Percentiles rank a stretch among this genome's conserved stretches.
These are phyloP conservation scores for Tokudaia tokunoshimensis DNA, from an alignment of 2,797 vertebrate species.

Conservation along the genomic window DNA sequence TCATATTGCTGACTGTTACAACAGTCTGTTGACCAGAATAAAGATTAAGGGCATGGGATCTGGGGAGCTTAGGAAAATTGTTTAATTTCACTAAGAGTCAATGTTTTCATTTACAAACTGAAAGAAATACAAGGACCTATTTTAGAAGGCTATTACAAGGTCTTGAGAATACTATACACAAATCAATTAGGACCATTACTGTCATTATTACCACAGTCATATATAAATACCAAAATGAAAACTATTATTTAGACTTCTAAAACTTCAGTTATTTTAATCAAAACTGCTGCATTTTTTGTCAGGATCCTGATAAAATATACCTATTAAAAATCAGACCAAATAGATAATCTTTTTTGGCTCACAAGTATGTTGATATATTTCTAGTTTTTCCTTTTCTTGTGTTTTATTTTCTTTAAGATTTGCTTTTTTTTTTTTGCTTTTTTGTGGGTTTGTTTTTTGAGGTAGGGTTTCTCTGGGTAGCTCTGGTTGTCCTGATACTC, in stretches of 20 bases:
- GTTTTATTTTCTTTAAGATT: no score
- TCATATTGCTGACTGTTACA: background rate
- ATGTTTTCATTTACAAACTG: constrained; percentile 48
- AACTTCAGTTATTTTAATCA: constrained; percentile 51
- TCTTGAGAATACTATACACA: background rate
- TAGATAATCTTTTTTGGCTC: constrained; percentile 28
- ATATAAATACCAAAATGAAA: constrained; percentile 38
- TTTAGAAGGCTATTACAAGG: background rate
- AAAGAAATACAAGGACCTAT: constrained; percentile 8
- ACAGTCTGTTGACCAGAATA: background rate
- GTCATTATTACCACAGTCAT: background rate
- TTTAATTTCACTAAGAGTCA: constrained; percentile 15
- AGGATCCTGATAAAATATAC: constrained; percentile 18
- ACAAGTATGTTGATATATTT: background rate
- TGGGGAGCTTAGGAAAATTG: constrained; percentile 30
- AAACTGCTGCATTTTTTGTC: constrained; percentile 44
- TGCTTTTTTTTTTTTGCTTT: background rate
- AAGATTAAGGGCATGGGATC: constrained; percentile 1
- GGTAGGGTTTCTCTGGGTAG: no score
- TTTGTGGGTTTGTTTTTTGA: no score
- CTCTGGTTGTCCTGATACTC: no score
- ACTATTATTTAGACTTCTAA: constrained; percentile 24
- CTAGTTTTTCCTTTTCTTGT: background rate
- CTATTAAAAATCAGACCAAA: background rate
- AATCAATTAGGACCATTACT: background rate